A percentile compares a stretch with the other conserved stretches of the same genome.
These are phyloP conservation scores for Acrocephalus arundinaceus DNA, from an alignment of 2,113 vertebrate species.

Conservation along the genomic window DNA sequence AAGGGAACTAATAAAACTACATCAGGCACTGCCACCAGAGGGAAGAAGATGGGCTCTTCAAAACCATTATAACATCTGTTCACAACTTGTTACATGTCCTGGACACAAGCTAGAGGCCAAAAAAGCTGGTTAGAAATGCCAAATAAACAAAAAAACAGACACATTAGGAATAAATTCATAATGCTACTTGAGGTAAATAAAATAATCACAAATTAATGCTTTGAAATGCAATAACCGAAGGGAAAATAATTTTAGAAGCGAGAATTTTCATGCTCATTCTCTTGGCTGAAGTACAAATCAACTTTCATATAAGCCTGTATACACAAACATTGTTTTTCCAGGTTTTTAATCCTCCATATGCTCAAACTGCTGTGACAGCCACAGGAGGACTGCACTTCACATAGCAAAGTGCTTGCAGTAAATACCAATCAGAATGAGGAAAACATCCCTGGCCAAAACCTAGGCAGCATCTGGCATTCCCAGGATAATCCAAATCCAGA, in stretches of 20 bases:
- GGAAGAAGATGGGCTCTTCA: not conserved
- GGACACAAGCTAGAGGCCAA: not conserved
- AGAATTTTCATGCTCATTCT: not conserved
- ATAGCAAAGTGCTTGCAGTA: not conserved
- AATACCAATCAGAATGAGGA: not conserved
- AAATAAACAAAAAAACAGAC: not conserved
- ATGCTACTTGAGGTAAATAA: not conserved
- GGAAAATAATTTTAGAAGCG: not conserved
- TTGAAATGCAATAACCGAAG: not conserved
- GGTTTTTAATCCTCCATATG: not conserved
- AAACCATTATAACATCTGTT: not conserved
- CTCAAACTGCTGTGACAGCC: not conserved
- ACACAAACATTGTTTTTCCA: not conserved
- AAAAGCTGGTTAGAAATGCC: not conserved
- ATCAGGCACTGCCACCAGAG: not conserved
- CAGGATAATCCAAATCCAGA: not conserved
- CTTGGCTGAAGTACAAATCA: not conserved
- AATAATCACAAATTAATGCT: not conserved
- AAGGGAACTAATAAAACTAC: not conserved
- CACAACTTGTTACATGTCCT: not conserved
- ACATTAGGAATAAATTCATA: not conserved
- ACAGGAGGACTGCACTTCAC: not conserved
- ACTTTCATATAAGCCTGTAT: not conserved
- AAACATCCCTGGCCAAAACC: not conserved
- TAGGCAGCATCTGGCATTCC: not conserved